Percentiles rank a stretch among this genome's conserved stretches.
Evolutionary conservation across 2,113 vertebrate species (phyloP).

Genomic region (Ailuropoda melanoleuca): DNA sequence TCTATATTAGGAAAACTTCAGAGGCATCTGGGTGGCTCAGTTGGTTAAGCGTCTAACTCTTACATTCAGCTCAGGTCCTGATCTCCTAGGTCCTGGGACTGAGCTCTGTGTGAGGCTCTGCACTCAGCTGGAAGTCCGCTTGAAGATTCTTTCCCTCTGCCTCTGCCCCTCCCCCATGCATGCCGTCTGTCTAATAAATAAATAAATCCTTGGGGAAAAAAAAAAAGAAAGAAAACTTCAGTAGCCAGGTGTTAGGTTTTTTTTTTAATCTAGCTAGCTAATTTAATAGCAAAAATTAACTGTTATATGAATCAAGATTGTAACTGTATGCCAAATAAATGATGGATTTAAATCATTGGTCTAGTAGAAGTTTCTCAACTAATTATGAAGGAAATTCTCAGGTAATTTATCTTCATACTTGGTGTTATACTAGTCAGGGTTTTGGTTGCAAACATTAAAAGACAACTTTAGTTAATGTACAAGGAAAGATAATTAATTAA

Average conservation of each 20-base stretch:
- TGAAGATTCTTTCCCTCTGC: not conserved
- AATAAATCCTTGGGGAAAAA: not conserved
- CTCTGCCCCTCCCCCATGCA: not conserved
- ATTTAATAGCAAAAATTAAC: not conserved
- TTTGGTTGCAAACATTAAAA: not conserved
- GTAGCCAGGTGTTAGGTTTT: not conserved
- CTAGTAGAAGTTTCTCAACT: not conserved
- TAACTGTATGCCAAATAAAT: not conserved
- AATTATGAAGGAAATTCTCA: not conserved
- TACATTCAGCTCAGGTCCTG: not conserved
- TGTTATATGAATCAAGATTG: not conserved
- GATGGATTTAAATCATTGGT: not conserved
- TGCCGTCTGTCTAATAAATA: not conserved
- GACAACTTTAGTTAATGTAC: not conserved
- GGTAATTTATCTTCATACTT: not conserved
- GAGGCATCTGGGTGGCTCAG: not conserved
- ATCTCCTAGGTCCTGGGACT: not conserved
- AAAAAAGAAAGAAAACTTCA: not conserved
- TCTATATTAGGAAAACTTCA: not conserved
- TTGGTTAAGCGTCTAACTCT: not conserved
- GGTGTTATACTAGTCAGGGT: not conserved
- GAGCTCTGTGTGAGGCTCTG: not conserved
- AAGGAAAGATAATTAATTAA: not conserved
- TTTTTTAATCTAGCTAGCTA: not conserved
- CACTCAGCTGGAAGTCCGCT: not conserved